Conservation (phyloP, 2,797 vertebrate genomes). For the Platyrinchus mystaceus region DNA sequence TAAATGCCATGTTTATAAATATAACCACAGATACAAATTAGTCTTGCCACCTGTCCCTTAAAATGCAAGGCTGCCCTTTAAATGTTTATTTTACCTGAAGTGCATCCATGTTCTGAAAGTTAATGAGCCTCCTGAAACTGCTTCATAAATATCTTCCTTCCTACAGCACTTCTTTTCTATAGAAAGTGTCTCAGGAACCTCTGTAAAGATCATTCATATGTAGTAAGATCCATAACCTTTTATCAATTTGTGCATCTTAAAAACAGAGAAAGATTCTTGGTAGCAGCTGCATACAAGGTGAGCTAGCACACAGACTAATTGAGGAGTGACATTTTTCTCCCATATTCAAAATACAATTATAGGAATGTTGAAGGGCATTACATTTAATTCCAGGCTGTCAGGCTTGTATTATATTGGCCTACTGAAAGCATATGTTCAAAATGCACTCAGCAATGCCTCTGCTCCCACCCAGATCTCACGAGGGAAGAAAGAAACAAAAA, state of each 20-base stretch:
- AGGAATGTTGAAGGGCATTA: neutral
- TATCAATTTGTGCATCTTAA: neutral
- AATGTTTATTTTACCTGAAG: constrained; percentile 34
- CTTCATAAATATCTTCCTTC: neutral
- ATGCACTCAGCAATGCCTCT: neutral
- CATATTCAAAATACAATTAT: neutral
- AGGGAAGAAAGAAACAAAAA: neutral
- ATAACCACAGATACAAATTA: constrained; percentile 31
- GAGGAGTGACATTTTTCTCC: neutral
- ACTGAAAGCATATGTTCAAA: neutral
- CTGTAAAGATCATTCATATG: neutral
- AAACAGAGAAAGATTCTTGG: neutral
- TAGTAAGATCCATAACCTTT: neutral
- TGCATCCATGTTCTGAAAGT: neutral
- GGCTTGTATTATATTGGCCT: neutral
- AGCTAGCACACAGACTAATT: neutral
- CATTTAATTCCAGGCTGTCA: neutral
- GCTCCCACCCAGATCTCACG: neutral
- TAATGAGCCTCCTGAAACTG: constrained; percentile 13
- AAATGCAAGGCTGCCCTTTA: constrained; percentile 54
- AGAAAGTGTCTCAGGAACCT: neutral
- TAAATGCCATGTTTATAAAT: constrained; percentile 59
- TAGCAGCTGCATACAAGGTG: neutral
- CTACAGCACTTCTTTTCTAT: neutral
- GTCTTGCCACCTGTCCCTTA: constrained; percentile 28